Percentiles rank a stretch among this genome's conserved stretches.
These are phyloP conservation scores for Gasterosteus aculeatus DNA, from an alignment of 2,113 vertebrate genomes.

Conservation along the genomic window DNA sequence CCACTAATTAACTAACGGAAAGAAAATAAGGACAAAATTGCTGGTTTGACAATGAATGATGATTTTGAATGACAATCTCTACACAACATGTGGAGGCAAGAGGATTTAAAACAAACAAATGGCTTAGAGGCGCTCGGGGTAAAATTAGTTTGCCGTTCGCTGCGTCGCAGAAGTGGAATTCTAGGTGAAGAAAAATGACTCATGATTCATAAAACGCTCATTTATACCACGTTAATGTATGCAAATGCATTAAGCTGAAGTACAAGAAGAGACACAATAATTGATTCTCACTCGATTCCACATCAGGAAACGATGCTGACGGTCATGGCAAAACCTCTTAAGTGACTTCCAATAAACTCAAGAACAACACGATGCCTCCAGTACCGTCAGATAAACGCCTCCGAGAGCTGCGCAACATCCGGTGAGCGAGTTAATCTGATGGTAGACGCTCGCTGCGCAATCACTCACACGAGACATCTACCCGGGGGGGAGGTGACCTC, in stretches of 20 bases:
- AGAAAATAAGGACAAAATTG: slow-evolving; percentile 48
- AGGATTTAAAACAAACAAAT: slow-evolving; percentile 36
- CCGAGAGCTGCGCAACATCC: neutral
- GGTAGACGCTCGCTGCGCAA: slow-evolving; percentile 15
- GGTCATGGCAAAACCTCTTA: neutral
- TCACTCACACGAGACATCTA: slow-evolving; percentile 24
- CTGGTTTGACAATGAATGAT: slow-evolving; percentile 14
- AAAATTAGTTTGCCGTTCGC: slow-evolving; percentile 30
- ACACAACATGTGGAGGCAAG: slow-evolving; percentile 33
- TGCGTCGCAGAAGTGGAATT: neutral
- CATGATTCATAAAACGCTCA: neutral
- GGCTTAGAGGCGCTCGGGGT: neutral
- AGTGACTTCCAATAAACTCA: slow-evolving; percentile 20
- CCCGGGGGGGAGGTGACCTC: slow-evolving; percentile 32
- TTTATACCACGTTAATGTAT: neutral
- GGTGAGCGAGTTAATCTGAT: slow-evolving; percentile 38
- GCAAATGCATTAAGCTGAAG: neutral
- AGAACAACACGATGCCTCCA: neutral
- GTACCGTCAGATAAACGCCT: slow-evolving; percentile 1
- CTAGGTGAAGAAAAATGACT: neutral
- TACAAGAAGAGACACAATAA: neutral
- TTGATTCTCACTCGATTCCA: neutral
- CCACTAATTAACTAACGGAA: slow-evolving; percentile 35
- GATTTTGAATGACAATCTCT: slow-evolving; percentile 37
- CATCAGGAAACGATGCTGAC: neutral